Evolutionary conservation across 1,140 invertebrate genomes (phyloP), one percentile per base, ranked within the genome.

Genomic region (Eriocheir sinensis): DNA sequence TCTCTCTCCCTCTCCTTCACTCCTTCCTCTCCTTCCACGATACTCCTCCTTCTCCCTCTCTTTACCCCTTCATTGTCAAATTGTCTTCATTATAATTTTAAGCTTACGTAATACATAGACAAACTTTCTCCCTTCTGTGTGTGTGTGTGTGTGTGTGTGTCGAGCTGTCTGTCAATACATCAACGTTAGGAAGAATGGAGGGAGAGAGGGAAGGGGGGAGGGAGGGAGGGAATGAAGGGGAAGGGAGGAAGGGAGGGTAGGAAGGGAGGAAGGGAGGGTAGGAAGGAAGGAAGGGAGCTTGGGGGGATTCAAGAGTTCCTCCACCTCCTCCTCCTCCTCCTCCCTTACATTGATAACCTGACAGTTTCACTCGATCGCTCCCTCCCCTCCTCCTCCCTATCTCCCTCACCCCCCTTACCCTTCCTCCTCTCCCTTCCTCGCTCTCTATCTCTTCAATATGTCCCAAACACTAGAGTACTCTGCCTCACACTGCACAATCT

Each of bases 61-160:
- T n/a, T n/a, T n/a, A n/a, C 53, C 27, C 21, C 21, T 72, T 72
- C 53, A 15, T 21, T 72, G 60, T 53, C 12, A 9, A 53, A 9
- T 53, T 21, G 48, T 53, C 21, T 53, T 53, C 48, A 17, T 53
- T 12, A 2, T 53, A 53, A 53, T 53, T 2, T 17, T 53, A 53
- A 9, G 48, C 21, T 53, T 53, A 17, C 48, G 48, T 17, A 12
- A 53, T 53, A 53, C 48, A 53, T 53, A 53, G 12, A 53, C 21
- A 53, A 9, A 9, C 48, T 53, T 53, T 17, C 48, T 53, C 21
- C 48, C 48, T 53, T 53, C 48, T 21, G 48, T 72, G 60, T 72
- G 60, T 72, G 60, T 72, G 60, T 72, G 60, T 72, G 60, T 72
- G 60, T 72, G 60, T 72, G 60, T 72, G 60, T 72, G 60, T 72